Evolutionary conservation across 2,113 vertebrate species (phyloP).

Genomic region (Phodopus roborovskii): DNA sequence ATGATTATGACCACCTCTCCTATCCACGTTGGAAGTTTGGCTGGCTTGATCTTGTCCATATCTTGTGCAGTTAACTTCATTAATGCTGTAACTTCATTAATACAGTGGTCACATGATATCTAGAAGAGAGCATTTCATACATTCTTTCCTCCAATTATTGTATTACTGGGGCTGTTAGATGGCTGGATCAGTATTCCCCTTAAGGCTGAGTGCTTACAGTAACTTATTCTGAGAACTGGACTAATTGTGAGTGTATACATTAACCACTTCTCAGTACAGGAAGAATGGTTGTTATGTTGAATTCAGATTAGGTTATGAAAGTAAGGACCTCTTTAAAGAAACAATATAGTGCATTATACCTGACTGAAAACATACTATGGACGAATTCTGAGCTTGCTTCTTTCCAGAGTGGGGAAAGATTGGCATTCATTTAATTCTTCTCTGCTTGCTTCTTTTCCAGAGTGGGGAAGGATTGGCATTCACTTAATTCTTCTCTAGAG

Average conservation of each 20-base stretch:
- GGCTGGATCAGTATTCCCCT: not conserved
- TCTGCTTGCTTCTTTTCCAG: not conserved
- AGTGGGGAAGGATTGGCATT: not conserved
- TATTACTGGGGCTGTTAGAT: not conserved
- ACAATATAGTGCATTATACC: not conserved
- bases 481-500: not conserved
- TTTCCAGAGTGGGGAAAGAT: not conserved
- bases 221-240: not conserved
- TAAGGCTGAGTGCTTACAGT: not conserved
- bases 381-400: not conserved
- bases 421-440: not conserved
- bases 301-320: not conserved
- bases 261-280: not conserved
- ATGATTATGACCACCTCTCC: too few relatives aligned
- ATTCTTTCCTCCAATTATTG: not conserved
- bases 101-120: not conserved
- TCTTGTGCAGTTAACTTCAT: not conserved
- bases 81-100: not conserved
- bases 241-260: not conserved
- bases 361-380: not conserved
- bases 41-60: not conserved
- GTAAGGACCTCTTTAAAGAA: not conserved
- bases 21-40: not conserved
- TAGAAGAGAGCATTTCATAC: not conserved
- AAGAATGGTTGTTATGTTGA: not conserved